phyloP scores from a whole-genome alignment of 2,797 vertebrate genomes.

The Eupleurogrammus muticus region DNA sequence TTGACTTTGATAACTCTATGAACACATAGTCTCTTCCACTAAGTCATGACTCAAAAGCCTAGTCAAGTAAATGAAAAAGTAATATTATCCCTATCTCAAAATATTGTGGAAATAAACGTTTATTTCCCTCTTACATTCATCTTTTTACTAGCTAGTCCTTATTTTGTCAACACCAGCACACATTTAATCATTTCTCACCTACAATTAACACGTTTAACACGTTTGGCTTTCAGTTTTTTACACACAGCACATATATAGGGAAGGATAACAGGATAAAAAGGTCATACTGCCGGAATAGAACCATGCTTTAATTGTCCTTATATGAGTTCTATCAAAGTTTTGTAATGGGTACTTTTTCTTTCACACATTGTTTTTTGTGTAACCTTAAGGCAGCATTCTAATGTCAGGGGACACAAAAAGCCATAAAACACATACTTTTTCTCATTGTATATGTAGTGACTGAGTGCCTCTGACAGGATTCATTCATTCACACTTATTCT shows the following conservation, averaged over 20 bases:
- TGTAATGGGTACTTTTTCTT: conserved; percentile 30
- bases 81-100: neutral
- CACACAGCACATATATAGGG: neutral
- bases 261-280: neutral
- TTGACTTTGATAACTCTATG: too few species aligned
- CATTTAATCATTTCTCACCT: conserved; percentile 16
- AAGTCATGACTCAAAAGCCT: neutral
- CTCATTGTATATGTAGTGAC: neutral
- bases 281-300: conserved; percentile 4
- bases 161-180: conserved; percentile 14
- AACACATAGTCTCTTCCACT: too few species aligned
- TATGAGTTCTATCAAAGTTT: conserved; percentile 33
- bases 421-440: neutral
- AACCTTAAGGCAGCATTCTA: conserved; percentile 4
- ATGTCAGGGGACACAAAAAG: conserved; percentile 16
- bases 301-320: conserved; percentile 15
- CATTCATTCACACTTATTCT: conserved; percentile 23
- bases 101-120: neutral
- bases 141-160: neutral
- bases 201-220: neutral
- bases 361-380: conserved; percentile 12
- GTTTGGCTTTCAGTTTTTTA: neutral
- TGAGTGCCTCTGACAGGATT: conserved; percentile 19
- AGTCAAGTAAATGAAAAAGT: neutral
- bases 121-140: conserved; percentile 1